Percentiles rank a stretch among this genome's conserved stretches.
These are phyloP conservation scores for Brachionus rubens DNA, from an alignment of 1,140 invertebrate genomes.

Conservation along the genomic window DNA sequence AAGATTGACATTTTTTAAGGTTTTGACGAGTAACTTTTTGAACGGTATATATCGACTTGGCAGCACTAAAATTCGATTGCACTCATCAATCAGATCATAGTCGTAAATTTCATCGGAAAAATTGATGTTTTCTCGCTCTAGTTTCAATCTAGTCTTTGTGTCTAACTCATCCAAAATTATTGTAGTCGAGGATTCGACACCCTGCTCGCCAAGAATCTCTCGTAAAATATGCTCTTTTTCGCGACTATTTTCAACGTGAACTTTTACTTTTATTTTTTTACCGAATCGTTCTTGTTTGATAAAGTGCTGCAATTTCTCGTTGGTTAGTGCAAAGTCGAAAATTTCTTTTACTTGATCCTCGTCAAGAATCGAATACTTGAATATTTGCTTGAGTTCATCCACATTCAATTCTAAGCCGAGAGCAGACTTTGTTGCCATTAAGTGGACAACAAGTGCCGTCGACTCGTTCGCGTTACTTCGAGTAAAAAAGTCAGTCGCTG, in stretches of 20 bases:
- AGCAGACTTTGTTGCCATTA: background rate
- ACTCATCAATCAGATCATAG: background rate
- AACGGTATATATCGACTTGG: background rate
- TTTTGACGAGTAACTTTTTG: slow-evolving; percentile 13
- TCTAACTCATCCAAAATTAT: slow-evolving; percentile 2
- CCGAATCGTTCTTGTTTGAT: background rate
- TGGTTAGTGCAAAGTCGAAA: background rate
- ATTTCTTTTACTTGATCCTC: background rate
- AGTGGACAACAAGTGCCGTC: background rate
- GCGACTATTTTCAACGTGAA: background rate
- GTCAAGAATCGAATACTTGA: background rate
- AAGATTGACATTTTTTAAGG: background rate
- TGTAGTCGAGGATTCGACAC: background rate
- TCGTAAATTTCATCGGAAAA: background rate
- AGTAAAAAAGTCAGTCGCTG: background rate
- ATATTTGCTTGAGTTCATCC: background rate
- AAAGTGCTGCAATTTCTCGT: background rate
- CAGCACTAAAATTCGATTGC: background rate
- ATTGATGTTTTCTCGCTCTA: background rate
- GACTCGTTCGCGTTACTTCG: background rate
- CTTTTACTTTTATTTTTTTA: slow-evolving; percentile 5
- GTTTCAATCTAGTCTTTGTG: background rate
- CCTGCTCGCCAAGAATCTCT: background rate
- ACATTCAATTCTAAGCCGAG: background rate
- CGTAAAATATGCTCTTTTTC: background rate